These are phyloP conservation scores for Cathartes aura DNA, from an alignment of 2,113 vertebrate species.

Conservation along the genomic window DNA sequence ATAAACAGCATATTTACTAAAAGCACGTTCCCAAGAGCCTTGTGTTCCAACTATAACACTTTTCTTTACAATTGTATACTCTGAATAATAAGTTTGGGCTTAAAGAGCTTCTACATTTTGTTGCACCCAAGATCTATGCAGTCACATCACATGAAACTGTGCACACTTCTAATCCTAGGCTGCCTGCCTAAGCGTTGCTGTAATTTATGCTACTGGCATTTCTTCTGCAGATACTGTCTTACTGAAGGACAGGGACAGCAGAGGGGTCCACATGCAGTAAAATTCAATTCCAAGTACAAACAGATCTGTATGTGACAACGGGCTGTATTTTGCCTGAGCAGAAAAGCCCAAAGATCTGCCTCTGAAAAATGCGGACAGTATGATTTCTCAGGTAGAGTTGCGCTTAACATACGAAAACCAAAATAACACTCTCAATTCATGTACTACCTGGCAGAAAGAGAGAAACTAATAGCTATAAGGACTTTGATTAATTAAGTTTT, in stretches of 20 bases:
- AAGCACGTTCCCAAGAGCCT: not conserved
- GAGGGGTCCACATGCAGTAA: not conserved
- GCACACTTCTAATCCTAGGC: not conserved
- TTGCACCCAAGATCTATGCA: not conserved
- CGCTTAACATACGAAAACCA: not conserved
- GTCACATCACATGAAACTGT: not conserved
- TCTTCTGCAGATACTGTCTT: not conserved
- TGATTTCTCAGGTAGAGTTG: not conserved
- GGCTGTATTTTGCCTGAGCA: not conserved
- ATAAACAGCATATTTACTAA: not conserved
- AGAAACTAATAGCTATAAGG: not conserved
- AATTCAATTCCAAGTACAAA: not conserved
- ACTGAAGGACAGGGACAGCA: not conserved
- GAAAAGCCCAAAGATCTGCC: not conserved
- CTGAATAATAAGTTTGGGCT: not conserved
- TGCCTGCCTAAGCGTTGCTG: not conserved
- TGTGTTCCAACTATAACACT: not conserved
- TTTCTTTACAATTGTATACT: not conserved
- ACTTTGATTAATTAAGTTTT: not conserved
- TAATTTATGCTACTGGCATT: not conserved
- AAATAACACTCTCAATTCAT: not conserved
- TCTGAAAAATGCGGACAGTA: not conserved
- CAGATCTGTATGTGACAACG: accelerated
- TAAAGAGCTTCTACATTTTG: not conserved
- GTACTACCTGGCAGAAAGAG: not conserved